A percentile compares a stretch with the other conserved stretches of the same genome.
Evolutionary conservation across 1,140 invertebrate species (phyloP).

Genomic region (Zaprionus inermis): DNA sequence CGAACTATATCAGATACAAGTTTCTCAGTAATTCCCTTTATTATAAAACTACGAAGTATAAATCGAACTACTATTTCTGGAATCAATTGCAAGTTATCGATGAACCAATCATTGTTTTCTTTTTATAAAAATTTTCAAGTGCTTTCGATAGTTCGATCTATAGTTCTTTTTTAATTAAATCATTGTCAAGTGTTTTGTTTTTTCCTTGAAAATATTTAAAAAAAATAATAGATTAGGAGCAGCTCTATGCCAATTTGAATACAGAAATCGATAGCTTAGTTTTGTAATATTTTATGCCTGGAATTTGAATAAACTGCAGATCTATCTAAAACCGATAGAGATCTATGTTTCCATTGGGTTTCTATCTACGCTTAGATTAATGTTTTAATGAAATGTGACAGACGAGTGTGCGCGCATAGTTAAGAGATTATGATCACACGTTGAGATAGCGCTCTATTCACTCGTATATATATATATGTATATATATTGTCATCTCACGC

Average conservation of each 20-base stretch:
- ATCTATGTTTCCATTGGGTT: background rate
- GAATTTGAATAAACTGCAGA: background rate
- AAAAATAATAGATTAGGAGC: background rate
- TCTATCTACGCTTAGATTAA: conserved; percentile 28
- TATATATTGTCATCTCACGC: conserved; percentile 27
- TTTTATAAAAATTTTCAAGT: background rate
- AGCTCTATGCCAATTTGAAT: background rate
- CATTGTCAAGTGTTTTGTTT: background rate
- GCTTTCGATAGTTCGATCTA: background rate
- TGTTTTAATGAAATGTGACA: conserved; percentile 39
- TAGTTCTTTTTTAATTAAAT: background rate
- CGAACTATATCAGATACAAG: too few species aligned
- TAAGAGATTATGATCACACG: conserved; percentile 40
- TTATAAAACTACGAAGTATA: too few species aligned
- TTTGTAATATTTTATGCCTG: background rate
- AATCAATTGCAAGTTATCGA: background rate
- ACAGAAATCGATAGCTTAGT: background rate
- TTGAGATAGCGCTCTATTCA: conserved; percentile 23
- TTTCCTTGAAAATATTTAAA: background rate
- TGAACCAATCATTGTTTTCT: background rate
- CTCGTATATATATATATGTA: too few species aligned
- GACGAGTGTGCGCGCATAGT: conserved; percentile 30
- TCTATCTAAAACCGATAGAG: background rate
- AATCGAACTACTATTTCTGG: too few species aligned
- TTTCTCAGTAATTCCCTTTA: too few species aligned